Evolutionary conservation across 2,113 vertebrate species (phyloP).

Genomic region (Psilopsiagon aymara): DNA sequence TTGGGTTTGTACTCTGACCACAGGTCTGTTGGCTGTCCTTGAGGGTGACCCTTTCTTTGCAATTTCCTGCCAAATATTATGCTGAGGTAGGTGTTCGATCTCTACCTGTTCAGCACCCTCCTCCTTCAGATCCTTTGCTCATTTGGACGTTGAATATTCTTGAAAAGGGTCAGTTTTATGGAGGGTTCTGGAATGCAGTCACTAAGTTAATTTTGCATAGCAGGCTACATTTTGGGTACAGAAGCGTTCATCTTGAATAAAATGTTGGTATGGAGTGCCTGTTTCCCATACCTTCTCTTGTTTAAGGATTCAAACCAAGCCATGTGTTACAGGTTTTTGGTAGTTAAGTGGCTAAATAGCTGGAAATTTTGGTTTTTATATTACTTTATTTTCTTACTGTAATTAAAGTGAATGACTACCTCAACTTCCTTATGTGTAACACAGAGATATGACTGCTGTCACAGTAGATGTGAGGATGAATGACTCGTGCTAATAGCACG

Average conservation of each 20-base stretch:
- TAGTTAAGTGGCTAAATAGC: background rate
- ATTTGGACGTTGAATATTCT: background rate
- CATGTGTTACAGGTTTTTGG: background rate
- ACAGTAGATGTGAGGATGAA: background rate
- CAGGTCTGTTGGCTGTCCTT: accelerated
- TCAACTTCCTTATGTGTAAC: background rate
- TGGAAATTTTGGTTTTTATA: background rate
- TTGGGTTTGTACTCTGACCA: background rate
- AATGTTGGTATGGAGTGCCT: background rate
- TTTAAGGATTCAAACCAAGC: background rate
- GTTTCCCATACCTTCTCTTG: background rate
- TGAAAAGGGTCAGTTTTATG: background rate
- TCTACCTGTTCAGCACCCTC: background rate
- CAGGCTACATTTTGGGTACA: background rate
- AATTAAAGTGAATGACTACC: background rate
- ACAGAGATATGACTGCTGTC: background rate
- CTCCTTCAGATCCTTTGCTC: background rate
- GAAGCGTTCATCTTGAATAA: background rate
- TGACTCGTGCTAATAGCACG: slow-evolving; percentile 27
- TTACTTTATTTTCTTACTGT: background rate
- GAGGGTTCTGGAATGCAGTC: background rate
- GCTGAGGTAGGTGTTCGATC: accelerated
- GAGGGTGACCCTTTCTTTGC: background rate
- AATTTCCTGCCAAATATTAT: background rate
- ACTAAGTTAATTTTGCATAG: accelerated